phyloP scores from a whole-genome alignment of 1,140 invertebrate genomes.

The Delia radicum region DNA sequence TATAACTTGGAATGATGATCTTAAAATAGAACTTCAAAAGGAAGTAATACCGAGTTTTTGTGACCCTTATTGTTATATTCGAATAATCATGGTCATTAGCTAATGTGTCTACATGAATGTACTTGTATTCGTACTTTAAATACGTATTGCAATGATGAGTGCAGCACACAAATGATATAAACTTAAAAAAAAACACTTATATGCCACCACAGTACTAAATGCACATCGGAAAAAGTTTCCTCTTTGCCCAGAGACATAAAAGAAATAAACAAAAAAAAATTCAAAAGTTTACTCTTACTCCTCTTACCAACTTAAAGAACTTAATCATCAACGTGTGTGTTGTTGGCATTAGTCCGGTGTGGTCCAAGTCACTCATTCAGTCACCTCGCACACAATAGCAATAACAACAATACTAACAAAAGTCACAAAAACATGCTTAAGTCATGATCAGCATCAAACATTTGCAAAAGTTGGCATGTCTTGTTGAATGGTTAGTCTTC shows the following conservation, averaged over 20 bases:
- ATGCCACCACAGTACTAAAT: neutral
- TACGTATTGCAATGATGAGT: neutral
- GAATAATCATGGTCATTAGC: constrained; percentile 17
- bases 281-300: neutral
- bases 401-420: neutral
- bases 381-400: neutral
- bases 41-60: constrained; percentile 13
- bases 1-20: neutral
- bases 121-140: neutral
- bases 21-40: constrained; percentile 15
- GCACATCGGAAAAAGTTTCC: neutral
- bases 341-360: constrained; percentile 3
- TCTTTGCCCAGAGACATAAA: neutral
- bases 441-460: neutral
- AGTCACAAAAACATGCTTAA: neutral
- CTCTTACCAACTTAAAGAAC: neutral
- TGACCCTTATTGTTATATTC: constrained; percentile 4
- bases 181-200: neutral
- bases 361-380: neutral
- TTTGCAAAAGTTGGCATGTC: neutral
- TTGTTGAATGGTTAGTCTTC: neutral
- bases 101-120: neutral
- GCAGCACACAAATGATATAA: neutral
- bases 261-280: neutral
- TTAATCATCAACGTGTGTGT: neutral